Evolutionary conservation across 2,113 vertebrate genomes (phyloP).

Genomic region (Erythrocercus mccallii): DNA sequence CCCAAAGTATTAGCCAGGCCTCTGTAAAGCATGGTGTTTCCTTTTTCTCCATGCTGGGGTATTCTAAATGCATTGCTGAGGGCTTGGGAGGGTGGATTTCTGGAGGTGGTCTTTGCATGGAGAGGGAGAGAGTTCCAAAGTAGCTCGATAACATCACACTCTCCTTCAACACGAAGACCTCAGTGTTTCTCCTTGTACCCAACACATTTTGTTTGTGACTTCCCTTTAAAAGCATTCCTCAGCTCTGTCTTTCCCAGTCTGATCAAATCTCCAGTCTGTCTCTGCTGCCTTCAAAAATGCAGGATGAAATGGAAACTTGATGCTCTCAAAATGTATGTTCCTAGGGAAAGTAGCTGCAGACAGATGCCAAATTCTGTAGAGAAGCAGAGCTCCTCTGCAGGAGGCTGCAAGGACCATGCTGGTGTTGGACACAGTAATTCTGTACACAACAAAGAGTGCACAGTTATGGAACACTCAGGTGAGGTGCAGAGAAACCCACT

Average conservation of each 20-base stretch:
- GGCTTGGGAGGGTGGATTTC: background rate
- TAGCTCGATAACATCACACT: accelerated
- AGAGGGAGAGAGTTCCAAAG: background rate
- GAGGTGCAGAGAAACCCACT: background rate
- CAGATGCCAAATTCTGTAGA: background rate
- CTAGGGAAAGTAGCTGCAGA: background rate
- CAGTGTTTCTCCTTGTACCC: background rate
- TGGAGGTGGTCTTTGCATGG: background rate
- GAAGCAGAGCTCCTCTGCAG: background rate
- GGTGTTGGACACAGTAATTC: background rate
- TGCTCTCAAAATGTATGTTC: background rate
- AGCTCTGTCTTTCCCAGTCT: conserved; percentile 7
- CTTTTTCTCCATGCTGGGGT: background rate
- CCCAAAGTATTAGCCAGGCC: background rate
- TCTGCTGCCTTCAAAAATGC: background rate
- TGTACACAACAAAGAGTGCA: conserved; percentile 37
- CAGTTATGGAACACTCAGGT: background rate
- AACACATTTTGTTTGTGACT: background rate
- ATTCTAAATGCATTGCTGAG: conserved; percentile 36
- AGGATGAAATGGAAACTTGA: background rate
- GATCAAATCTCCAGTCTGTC: background rate
- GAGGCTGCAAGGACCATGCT: background rate
- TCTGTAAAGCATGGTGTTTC: background rate
- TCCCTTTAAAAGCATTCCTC: background rate
- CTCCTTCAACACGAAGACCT: background rate